Percentiles rank a stretch among this genome's conserved stretches.
phyloP scores from a whole-genome alignment of 2,113 vertebrate species.

The Dolichallabes microphthalmus region DNA sequence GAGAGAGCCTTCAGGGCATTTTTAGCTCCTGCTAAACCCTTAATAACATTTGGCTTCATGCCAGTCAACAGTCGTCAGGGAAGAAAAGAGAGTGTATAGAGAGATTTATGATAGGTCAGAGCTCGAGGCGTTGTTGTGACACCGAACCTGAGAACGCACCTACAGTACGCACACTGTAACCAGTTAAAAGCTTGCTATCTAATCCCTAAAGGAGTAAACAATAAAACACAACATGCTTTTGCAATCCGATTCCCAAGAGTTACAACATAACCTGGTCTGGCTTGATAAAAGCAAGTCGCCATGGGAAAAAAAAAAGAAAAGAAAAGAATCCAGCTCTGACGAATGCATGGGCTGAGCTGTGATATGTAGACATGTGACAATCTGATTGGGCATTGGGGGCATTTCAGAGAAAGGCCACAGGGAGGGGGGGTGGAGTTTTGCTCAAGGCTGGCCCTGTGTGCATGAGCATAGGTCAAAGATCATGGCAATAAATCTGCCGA shows the following conservation, averaged over 20 bases:
- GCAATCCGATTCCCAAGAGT: conserved; percentile 37
- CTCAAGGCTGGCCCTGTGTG: conserved; percentile 25
- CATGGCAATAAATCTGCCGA: conserved; percentile 41
- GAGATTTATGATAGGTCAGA: conserved; percentile 31
- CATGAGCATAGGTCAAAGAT: conserved; percentile 43
- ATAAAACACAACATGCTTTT: conserved; percentile 31
- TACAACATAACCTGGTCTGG: conserved; percentile 34
- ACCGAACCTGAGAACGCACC: conserved; percentile 34
- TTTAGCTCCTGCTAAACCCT: conserved; percentile 28
- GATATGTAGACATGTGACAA: conserved; percentile 31
- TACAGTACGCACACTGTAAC: conserved; percentile 31
- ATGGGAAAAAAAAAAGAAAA: conserved; percentile 4
- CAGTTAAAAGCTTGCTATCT: conserved; percentile 18
- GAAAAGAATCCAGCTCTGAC: conserved; percentile 2
- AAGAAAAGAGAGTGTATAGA: conserved; percentile 37
- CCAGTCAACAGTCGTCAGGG: conserved; percentile 29
- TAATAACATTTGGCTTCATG: conserved; percentile 36
- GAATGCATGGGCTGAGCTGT: conserved; percentile 9
- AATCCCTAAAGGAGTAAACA: conserved; percentile 28
- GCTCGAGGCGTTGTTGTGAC: conserved; percentile 33
- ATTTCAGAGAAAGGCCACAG: conserved; percentile 32
- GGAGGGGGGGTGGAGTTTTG: conserved; percentile 2
- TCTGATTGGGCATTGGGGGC: background rate
- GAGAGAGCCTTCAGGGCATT: conserved; percentile 25
- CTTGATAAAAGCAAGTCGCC: conserved; percentile 23